A percentile compares a stretch with the other conserved stretches of the same genome.
Evolutionary conservation across 2,888 invertebrate genomes (phyloP).

Genomic region (Litoditis marina): DNA sequence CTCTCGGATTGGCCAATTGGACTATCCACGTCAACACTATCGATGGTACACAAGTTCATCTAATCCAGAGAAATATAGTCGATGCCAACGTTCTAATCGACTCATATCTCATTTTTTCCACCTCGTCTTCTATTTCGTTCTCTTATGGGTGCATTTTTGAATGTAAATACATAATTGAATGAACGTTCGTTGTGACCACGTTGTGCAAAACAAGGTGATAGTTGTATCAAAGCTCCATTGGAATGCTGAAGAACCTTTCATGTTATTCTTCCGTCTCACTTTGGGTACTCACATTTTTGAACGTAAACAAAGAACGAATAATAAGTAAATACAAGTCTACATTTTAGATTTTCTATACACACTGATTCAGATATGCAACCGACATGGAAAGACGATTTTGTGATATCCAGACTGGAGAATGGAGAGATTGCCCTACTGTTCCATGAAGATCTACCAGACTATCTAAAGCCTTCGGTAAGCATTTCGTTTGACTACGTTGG

Average conservation of each 20-base stretch:
- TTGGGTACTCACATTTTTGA: too few species aligned
- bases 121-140: neutral
- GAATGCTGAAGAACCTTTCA: too few species aligned
- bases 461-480: slow-evolving; percentile 48
- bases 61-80: neutral
- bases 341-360: neutral
- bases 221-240: too few species aligned
- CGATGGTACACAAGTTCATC: slow-evolving; percentile 21
- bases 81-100: too few species aligned
- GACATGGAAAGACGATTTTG: slow-evolving; percentile 54
- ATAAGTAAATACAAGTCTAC: too few species aligned
- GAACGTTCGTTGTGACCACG: too few species aligned
- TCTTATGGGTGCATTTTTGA: too few species aligned
- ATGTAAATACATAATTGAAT: too few species aligned
- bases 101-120: neutral
- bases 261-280: too few species aligned
- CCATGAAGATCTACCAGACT: slow-evolving; percentile 51
- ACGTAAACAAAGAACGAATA: too few species aligned
- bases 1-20: slow-evolving; percentile 60
- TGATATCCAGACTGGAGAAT: slow-evolving; percentile 51
- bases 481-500: too few species aligned
- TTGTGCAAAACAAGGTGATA: too few species aligned
- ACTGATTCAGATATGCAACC: slow-evolving; percentile 39
- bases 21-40: slow-evolving; percentile 55
- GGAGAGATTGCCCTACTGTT: slow-evolving; percentile 52